Conservation (phyloP, 2,797 vertebrate species). For the Lacerta agilis region DNA sequence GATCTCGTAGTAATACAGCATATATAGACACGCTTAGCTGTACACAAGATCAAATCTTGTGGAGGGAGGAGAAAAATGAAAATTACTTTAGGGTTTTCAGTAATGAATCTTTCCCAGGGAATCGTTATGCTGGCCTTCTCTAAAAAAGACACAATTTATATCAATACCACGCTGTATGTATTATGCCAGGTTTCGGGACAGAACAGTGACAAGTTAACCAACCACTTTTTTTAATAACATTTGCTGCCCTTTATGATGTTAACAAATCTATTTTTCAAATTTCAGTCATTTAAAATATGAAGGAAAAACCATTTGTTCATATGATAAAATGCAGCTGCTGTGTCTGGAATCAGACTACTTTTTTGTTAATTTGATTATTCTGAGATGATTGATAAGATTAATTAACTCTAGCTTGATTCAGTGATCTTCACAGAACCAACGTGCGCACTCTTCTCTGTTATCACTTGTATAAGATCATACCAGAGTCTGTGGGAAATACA, state of each 20-base stretch:
- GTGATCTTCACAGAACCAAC: constrained; percentile 70
- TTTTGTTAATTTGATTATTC: constrained; percentile 78
- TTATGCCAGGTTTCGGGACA: constrained; percentile 71
- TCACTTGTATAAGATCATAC: constrained; percentile 72
- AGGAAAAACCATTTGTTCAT: constrained; percentile 74
- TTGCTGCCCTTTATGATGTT: constrained; percentile 79
- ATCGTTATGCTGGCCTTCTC: constrained; percentile 64
- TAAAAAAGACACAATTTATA: constrained; percentile 72
- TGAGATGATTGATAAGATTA: constrained; percentile 78
- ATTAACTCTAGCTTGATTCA: constrained; percentile 77
- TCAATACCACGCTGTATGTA: constrained; percentile 68
- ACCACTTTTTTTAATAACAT: constrained; percentile 77
- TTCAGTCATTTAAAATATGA: constrained; percentile 78
- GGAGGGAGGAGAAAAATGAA: constrained; percentile 40
- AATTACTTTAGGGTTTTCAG: constrained; percentile 69
- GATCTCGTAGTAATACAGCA: constrained; percentile 53
- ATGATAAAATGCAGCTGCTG: constrained; percentile 75
- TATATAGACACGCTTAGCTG: constrained; percentile 49
- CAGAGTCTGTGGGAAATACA: constrained; percentile 68
- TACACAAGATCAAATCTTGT: constrained; percentile 52
- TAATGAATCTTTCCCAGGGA: constrained; percentile 71
- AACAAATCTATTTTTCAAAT: constrained; percentile 81
- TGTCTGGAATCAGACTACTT: constrained; percentile 70
- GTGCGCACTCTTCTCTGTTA: constrained; percentile 66
- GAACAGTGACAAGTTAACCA: constrained; percentile 78